Evolutionary conservation across 2,888 invertebrate genomes (phyloP).

Genomic region (Pandemis corylana): DNA sequence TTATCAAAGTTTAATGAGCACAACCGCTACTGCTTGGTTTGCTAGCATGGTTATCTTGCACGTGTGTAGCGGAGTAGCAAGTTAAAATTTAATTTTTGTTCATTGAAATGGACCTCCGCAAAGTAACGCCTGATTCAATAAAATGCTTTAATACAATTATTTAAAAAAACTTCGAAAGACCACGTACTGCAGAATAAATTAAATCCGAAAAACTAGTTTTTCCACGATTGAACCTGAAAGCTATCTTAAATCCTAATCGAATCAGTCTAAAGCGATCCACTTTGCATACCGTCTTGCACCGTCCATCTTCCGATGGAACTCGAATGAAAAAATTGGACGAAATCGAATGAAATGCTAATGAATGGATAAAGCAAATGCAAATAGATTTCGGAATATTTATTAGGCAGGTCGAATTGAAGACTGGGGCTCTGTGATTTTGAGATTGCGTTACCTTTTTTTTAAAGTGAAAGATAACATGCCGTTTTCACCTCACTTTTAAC

Average conservation of each 20-base stretch:
- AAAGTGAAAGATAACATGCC: background rate
- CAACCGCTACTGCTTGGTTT: too few relatives aligned
- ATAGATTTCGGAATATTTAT: conserved; percentile 54
- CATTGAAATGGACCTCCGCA: too few relatives aligned
- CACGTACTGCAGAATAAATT: background rate
- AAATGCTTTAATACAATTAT: too few relatives aligned
- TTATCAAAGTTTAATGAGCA: too few relatives aligned
- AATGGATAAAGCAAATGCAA: conserved; percentile 45
- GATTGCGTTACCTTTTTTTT: conserved; percentile 2
- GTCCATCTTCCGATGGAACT: conserved; percentile 35
- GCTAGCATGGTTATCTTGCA: too few relatives aligned
- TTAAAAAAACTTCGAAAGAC: too few relatives aligned
- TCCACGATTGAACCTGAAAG: conserved; percentile 1
- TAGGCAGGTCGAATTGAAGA: conserved; percentile 36
- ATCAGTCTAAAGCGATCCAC: conserved; percentile 22
- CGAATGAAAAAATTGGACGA: conserved; percentile 45
- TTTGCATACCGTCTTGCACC: conserved; percentile 36
- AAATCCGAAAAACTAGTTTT: background rate
- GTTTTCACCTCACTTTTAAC: background rate
- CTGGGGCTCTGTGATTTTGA: conserved; percentile 19
- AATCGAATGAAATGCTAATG: conserved; percentile 55
- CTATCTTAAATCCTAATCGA: conserved; percentile 21
- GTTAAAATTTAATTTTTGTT: too few relatives aligned
- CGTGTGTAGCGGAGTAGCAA: too few relatives aligned
- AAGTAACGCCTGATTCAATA: too few relatives aligned